A percentile compares a stretch with the other conserved stretches of the same genome.
These are phyloP conservation scores for Triplophysa dalaica DNA, from an alignment of 2,113 vertebrate species.

Conservation along the genomic window DNA sequence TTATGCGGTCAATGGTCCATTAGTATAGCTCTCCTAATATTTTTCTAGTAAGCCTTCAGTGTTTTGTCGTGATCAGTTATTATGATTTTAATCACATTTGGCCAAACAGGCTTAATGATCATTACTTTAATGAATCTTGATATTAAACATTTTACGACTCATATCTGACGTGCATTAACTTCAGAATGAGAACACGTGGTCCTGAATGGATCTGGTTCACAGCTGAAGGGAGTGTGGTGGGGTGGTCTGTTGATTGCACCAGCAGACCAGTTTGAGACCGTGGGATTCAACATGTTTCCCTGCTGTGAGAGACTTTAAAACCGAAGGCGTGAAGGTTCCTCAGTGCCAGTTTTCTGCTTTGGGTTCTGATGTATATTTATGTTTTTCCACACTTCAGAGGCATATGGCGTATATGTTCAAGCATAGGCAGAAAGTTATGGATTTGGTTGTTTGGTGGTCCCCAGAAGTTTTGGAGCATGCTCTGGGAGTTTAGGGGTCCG, in stretches of 20 bases:
- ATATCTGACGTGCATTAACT: not conserved
- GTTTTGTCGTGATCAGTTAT: no score
- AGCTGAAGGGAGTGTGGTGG: not conserved
- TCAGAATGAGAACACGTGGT: constrained; percentile 17
- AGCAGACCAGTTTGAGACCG: constrained; percentile 26
- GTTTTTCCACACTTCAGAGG: not conserved
- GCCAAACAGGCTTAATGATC: not conserved
- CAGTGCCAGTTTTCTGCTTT: not conserved
- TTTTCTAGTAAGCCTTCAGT: not conserved
- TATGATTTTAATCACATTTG: no score
- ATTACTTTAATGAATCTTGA: not conserved
- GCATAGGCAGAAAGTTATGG: not conserved
- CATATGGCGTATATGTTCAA: constrained; percentile 12
- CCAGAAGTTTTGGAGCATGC: not conserved
- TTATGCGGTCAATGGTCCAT: not conserved
- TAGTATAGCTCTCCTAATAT: not conserved
- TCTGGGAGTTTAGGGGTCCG: not conserved
- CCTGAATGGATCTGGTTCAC: constrained; percentile 23
- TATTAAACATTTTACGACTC: not conserved
- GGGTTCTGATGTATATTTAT: constrained; percentile 6
- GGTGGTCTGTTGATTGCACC: constrained; percentile 12
- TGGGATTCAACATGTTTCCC: constrained; percentile 26
- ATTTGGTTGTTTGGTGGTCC: not conserved
- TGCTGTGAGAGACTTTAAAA: constrained; percentile 26
- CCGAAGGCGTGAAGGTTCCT: not conserved